Percentiles rank a stretch among this genome's conserved stretches.
These are phyloP conservation scores for Spodoptera frugiperda DNA, from an alignment of 1,140 invertebrate genomes.

Conservation along the genomic window DNA sequence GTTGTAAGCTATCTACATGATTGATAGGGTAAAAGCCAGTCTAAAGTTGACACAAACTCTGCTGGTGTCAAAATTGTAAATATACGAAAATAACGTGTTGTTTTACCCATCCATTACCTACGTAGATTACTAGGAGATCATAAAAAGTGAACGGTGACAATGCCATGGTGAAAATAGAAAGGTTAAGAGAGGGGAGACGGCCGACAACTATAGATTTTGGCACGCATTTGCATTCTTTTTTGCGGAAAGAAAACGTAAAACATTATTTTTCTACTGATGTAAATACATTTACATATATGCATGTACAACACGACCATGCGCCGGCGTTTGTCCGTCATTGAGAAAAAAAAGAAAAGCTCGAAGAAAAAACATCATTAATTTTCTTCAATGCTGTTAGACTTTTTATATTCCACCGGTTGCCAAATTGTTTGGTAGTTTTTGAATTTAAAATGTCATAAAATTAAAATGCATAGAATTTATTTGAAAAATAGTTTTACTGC, in stretches of 20 bases:
- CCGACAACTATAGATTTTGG: slow-evolving; percentile 24
- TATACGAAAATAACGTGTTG: not conserved
- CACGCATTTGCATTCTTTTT: slow-evolving; percentile 17
- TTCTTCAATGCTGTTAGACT: not conserved
- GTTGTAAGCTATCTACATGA: slow-evolving; percentile 21
- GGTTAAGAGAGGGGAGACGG: not conserved
- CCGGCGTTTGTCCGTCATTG: slow-evolving; percentile 39
- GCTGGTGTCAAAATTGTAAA: slow-evolving; percentile 36
- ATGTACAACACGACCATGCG: not conserved
- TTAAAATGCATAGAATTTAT: no score
- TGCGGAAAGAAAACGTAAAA: slow-evolving; percentile 3
- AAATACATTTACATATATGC: not conserved
- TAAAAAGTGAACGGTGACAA: not conserved
- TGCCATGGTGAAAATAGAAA: not conserved
- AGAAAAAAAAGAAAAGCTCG: not conserved
- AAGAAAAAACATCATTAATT: not conserved
- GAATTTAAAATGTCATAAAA: no score
- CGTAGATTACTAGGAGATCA: not conserved
- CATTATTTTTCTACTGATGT: slow-evolving; percentile 2
- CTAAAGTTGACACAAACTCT: slow-evolving; percentile 18
- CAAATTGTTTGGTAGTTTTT: not conserved
- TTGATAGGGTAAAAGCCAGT: slow-evolving; percentile 4
- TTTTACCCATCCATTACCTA: slow-evolving; percentile 16
- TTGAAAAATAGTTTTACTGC: no score
- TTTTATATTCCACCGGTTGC: not conserved